Conservation (phyloP, 2,888 invertebrate species). For the Ferdinandea cuprea region DNA sequence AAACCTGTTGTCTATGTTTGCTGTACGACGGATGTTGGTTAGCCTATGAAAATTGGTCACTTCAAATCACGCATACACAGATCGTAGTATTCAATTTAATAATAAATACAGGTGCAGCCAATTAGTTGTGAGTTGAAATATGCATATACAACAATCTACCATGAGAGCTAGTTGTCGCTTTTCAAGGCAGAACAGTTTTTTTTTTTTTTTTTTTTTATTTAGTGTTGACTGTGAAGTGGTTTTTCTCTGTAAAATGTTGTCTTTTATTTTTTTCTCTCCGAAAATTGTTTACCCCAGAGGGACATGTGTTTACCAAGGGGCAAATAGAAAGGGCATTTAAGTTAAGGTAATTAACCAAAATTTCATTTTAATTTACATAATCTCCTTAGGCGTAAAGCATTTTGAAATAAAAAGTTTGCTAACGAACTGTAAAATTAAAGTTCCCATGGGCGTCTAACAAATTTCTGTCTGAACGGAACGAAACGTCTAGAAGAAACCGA, state of each 20-base stretch:
- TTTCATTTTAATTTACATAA: slow-evolving; percentile 29
- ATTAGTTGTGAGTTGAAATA: slow-evolving; percentile 58
- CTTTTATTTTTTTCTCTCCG: neutral
- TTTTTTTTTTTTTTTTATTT: slow-evolving; percentile 19
- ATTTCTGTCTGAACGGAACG: neutral
- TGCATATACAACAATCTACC: slow-evolving; percentile 57
- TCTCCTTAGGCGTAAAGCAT: neutral
- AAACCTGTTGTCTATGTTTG: neutral
- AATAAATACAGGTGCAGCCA: slow-evolving; percentile 68
- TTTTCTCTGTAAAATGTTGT: slow-evolving; percentile 53
- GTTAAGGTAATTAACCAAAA: slow-evolving; percentile 14
- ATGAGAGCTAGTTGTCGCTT: slow-evolving; percentile 61
- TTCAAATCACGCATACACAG: slow-evolving; percentile 34
- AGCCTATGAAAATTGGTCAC: slow-evolving; percentile 39
- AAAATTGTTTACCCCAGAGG: neutral
- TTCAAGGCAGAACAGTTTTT: slow-evolving; percentile 71
- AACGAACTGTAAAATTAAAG: slow-evolving; percentile 24
- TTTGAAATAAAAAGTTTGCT: slow-evolving; percentile 28
- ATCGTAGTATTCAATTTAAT: slow-evolving; percentile 2
- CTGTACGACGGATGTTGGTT: no score
- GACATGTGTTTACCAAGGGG: slow-evolving; percentile 17
- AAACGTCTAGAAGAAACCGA: slow-evolving; percentile 7
- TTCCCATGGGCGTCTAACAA: neutral
- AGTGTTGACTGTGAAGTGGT: slow-evolving; percentile 63
- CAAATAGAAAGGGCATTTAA: slow-evolving; percentile 51